phyloP scores from a whole-genome alignment of 92 coral and sea anemone genomes.

The Isaurus tuberculatus region DNA sequence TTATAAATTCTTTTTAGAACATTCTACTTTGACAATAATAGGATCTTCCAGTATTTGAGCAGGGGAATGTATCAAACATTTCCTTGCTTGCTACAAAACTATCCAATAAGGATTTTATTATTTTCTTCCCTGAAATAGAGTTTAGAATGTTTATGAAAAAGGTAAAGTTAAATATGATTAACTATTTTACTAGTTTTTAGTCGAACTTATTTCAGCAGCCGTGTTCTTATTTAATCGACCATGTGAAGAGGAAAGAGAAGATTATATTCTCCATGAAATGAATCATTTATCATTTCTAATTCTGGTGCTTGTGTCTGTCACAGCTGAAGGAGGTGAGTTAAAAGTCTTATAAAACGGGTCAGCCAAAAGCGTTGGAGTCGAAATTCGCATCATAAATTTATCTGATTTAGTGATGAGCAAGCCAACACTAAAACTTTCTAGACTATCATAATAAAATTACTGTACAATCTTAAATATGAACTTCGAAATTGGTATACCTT shows the following conservation, averaged over 20 bases:
- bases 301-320: constrained; percentile 38
- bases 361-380: background rate
- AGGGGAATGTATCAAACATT: no score
- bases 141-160: background rate
- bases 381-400: background rate
- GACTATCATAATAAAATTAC: no score
- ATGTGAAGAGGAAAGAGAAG: constrained; percentile 32
- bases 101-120: background rate
- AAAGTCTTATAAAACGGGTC: background rate
- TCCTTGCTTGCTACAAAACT: no score
- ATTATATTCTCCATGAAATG: constrained; percentile 14
- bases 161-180: background rate
- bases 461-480: no score
- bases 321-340: constrained; percentile 38
- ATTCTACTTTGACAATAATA: no score
- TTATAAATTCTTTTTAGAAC: no score
- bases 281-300: constrained; percentile 16
- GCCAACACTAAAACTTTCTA: no score
- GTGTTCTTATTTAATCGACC: constrained; percentile 12
- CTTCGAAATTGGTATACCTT: no score
- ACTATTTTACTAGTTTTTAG: background rate
- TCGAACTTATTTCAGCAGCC: background rate
- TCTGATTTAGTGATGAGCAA: background rate
- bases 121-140: background rate
- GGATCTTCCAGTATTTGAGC: no score